phyloP scores from a whole-genome alignment of 2,888 invertebrate species.

The Leucozona laternaria region DNA sequence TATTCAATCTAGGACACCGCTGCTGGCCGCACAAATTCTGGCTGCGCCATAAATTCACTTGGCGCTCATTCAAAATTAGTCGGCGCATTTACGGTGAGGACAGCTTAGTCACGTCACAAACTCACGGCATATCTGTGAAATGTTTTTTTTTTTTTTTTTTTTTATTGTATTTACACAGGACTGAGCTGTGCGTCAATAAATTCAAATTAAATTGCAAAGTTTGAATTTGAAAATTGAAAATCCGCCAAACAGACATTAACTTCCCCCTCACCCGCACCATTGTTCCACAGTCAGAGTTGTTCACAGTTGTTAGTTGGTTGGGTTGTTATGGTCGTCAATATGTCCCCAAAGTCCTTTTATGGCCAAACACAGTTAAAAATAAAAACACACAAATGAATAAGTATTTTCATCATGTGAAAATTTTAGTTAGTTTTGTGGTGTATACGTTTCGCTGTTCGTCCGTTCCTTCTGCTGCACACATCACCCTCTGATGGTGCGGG shows the following conservation, averaged over 20 bases:
- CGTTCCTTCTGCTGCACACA: not conserved
- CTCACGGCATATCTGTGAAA: not conserved
- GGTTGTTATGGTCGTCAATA: conserved; percentile 7
- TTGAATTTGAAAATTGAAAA: conserved; percentile 56
- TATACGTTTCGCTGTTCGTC: not conserved
- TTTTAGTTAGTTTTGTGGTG: conserved; percentile 37
- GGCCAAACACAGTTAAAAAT: not conserved
- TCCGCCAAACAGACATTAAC: conserved; percentile 15
- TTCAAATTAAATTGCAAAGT: conserved; percentile 68
- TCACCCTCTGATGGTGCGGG: not conserved
- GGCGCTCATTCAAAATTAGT: conserved; percentile 66
- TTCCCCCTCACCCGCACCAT: not conserved
- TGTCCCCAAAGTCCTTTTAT: conserved; percentile 47
- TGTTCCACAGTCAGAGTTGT: too few relatives aligned
- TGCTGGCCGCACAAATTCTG: too few relatives aligned
- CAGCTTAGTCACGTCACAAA: conserved; percentile 35
- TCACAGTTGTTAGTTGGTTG: not conserved
- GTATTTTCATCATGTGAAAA: conserved; percentile 57
- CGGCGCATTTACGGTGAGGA: conserved; percentile 39
- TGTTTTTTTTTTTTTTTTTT: conserved; percentile 7
- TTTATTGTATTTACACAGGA: not conserved
- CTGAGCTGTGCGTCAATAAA: conserved; percentile 56
- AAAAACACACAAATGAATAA: not conserved
- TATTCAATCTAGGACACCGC: conserved; percentile 67
- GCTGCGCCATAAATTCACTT: conserved; percentile 61